Evolutionary conservation across 2,113 vertebrate species (phyloP), one percentile per base, ranked within the genome.

Genomic region (Isurus oxyrinchus): DNA sequence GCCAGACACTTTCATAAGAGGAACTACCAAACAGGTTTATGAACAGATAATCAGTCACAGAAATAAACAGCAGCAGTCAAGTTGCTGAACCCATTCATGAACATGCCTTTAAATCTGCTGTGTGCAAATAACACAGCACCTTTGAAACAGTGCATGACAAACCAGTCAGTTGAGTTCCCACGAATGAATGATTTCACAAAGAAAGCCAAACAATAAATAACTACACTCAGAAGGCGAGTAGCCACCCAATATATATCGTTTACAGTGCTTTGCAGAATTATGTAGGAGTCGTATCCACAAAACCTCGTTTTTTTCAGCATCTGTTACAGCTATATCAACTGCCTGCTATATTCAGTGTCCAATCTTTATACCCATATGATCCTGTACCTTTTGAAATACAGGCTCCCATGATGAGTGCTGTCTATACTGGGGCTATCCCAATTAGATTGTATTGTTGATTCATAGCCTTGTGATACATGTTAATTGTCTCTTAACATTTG

Each of bases 401-500:
- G 23, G 61, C n/a, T 94, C 35, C 2, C 57, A 63, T 40, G 61
- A 63, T n/a, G 40, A 94, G 40, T 63, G 19, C 16, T 94, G 14
- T 94, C n/a, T n/a, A 63, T n/a, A 94, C n/a, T 23, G n/a, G 25
- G 23, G 35, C 59, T 63, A 40, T 25, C 59, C 59, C 59, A 63
- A 94, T 94, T 94, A 94, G 14, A 25, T 21, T 40, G n/a, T 40
- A 35, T 40, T 94, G 61, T 94, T 63, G n/a, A n/a, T 94, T 94
- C 6, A 40, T 6, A 63, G 59, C 19, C 59, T 94, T 94, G 40
- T 63, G 35, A 44, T 94, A n/a, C 59, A 94, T 63, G 57, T 63
- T 40, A 63, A 94, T 63, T 94, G 90, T 63, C 61, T 94, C 90
- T 49, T 94, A 63, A 16, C 90, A 94, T 61, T 94, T n/a, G 59